These are phyloP conservation scores for Drosophila athabasca DNA, from an alignment of 1,140 invertebrate species.

Conservation along the genomic window DNA sequence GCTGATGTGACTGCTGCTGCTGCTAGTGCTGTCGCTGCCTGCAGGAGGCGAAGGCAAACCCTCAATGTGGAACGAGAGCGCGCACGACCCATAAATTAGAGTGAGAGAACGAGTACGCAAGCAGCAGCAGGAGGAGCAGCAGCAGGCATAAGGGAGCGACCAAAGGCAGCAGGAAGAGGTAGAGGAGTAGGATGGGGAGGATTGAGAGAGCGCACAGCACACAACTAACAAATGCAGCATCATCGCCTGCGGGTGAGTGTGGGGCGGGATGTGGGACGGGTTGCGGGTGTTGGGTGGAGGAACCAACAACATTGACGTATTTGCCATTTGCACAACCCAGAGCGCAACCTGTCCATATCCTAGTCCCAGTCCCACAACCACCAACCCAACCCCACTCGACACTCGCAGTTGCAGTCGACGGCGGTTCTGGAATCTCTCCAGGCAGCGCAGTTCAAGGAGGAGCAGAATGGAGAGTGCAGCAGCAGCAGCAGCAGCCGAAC, in stretches of 20 bases:
- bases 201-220: slow-evolving; percentile 27
- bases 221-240: slow-evolving; percentile 20
- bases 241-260: slow-evolving; percentile 7
- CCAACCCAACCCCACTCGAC: slow-evolving; percentile 24
- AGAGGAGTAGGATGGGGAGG: slow-evolving; percentile 12
- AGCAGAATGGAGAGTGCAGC: slow-evolving; percentile 21
- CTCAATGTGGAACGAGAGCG: slow-evolving; percentile 60
- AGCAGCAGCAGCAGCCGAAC: slow-evolving; percentile 40
- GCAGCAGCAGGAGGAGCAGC: slow-evolving; percentile 17
- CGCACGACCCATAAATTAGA: slow-evolving; percentile 77
- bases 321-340: slow-evolving; percentile 69
- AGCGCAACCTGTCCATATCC: slow-evolving; percentile 24
- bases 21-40: slow-evolving; percentile 17
- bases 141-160: slow-evolving; percentile 5
- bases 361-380: not conserved
- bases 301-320: slow-evolving; percentile 67
- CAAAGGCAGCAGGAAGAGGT: too few relatives aligned
- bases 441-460: slow-evolving; percentile 27
- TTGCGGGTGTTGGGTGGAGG: not conserved
- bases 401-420: slow-evolving; percentile 44
- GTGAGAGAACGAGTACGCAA: slow-evolving; percentile 35
- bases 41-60: slow-evolving; percentile 46
- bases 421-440: not conserved
- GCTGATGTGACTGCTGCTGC: slow-evolving; percentile 44
- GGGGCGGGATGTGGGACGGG: too few relatives aligned